Evolutionary conservation across 2,113 vertebrate species (phyloP), one percentile per base, ranked within the genome.

Genomic region (Arvicanthis niloticus): DNA sequence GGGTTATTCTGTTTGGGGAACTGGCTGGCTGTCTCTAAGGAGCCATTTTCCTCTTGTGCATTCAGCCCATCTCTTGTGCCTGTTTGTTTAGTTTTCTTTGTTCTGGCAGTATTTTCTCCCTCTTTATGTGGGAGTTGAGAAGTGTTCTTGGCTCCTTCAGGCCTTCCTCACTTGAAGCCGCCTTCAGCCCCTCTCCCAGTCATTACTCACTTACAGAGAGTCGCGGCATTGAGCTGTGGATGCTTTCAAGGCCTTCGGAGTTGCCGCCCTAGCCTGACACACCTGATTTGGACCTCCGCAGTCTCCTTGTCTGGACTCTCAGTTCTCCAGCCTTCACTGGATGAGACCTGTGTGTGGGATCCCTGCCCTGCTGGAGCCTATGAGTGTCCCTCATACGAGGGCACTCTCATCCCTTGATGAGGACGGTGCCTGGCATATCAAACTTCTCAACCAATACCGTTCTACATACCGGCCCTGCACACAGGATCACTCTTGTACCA

Each of bases 221-320:
- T 91, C 53, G 11, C 9, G 21, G 12, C 3, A 5, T 15, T 42
- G 73, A 78, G n/a, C 51, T 62, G 9, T 26, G 7, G 82, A 73
- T 56, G 1, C 4, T 53, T 58, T 48, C 85, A 37, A 42, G 56
- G 62, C 51, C 34, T 53, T 29, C 1, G 62, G n/a, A 26, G n/a
- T 13, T 6, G 11, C 17, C 40, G 0, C 5, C 4, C 0, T 3
- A 16, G 58, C 2, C 22, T 19, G 29, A 40, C 5, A 4, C 34
- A 76, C n/a, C 24, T 51, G 31, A 1, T n/a, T 19, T 7, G 53
- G 48, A 34, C 77, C 24, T 10, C 10, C 21, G 60, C n/a, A 37
- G 11, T 1, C 29, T 62, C 60, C 40, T 0, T 62, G 1, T 16
- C 29, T 37, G 31, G 2, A 19, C 4, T 42, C 29, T 11, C 6